Percentiles rank a stretch among this genome's conserved stretches.
Evolutionary conservation across 2,113 vertebrate species (phyloP).

Genomic region (Ictidomys tridecemlineatus): DNA sequence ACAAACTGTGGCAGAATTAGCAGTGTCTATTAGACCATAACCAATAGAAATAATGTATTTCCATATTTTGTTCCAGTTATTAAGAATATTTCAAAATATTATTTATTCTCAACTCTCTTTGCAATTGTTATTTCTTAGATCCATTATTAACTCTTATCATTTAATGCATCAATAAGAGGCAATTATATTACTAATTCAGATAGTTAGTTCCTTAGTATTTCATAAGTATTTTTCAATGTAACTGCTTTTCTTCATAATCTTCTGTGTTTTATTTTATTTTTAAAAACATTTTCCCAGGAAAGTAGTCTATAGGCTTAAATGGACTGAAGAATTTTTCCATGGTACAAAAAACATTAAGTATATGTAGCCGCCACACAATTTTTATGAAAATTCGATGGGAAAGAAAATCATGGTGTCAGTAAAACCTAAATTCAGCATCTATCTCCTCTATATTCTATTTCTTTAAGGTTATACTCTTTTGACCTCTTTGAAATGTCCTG

Average conservation of each 20-base stretch:
- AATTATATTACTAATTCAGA: background rate
- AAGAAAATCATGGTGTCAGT: background rate
- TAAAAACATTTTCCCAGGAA: background rate
- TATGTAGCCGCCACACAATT: background rate
- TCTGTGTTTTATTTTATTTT: background rate
- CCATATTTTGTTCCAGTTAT: background rate
- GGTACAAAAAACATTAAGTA: background rate
- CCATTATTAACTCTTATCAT: background rate
- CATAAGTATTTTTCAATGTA: background rate
- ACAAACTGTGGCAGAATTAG: background rate
- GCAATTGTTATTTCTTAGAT: background rate
- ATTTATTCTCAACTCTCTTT: background rate
- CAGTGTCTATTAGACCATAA: background rate
- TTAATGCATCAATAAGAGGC: background rate
- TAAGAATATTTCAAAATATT: background rate
- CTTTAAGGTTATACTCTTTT: background rate
- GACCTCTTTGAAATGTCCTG: background rate
- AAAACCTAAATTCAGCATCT: background rate
- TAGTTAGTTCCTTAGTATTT: background rate
- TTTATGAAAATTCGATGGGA: conserved; percentile 19
- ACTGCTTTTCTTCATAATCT: background rate
- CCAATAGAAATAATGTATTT: background rate
- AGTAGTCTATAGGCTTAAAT: background rate
- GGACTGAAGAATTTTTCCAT: background rate
- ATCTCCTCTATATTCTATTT: background rate